These are phyloP conservation scores for Frankliniella intonsa DNA, from an alignment of 2,888 invertebrate genomes.

Conservation along the genomic window DNA sequence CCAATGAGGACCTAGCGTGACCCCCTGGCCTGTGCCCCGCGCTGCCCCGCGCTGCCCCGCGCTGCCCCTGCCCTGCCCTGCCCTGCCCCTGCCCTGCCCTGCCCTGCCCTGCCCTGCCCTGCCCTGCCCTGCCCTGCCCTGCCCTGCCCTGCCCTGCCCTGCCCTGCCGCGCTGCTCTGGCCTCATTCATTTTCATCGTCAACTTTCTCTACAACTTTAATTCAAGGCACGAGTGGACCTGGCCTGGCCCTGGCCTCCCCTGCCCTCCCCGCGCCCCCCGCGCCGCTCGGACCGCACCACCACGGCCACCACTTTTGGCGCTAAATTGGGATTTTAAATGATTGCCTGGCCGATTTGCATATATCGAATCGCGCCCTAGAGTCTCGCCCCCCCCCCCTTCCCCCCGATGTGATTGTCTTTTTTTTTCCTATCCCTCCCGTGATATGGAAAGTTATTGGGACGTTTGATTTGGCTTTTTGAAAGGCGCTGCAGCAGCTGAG, in stretches of 20 bases:
- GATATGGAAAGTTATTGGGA: background rate
- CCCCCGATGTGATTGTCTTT: background rate
- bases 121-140: background rate
- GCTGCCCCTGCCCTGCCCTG: background rate
- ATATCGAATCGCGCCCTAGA: background rate
- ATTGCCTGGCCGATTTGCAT: slow-evolving; percentile 18
- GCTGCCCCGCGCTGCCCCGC: background rate
- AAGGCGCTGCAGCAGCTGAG: too few relatives aligned
- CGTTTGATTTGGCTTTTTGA: too few relatives aligned
- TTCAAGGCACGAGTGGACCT: background rate
- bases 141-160: background rate
- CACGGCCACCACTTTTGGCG: background rate
- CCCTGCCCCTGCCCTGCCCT: background rate
- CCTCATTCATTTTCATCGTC: slow-evolving; percentile 18
- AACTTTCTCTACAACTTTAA: slow-evolving; percentile 10
- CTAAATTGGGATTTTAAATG: slow-evolving; percentile 18
- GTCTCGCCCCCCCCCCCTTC: background rate
- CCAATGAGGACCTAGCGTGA: background rate
- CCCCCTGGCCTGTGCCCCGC: background rate
- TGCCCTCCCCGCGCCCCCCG: background rate
- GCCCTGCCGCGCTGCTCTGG: background rate
- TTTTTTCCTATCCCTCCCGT: background rate
- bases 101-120: background rate
- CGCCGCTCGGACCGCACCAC: background rate
- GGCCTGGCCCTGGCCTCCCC: background rate